Evolutionary conservation across 2,888 invertebrate genomes (phyloP).

Genomic region (Tipula helvola): DNA sequence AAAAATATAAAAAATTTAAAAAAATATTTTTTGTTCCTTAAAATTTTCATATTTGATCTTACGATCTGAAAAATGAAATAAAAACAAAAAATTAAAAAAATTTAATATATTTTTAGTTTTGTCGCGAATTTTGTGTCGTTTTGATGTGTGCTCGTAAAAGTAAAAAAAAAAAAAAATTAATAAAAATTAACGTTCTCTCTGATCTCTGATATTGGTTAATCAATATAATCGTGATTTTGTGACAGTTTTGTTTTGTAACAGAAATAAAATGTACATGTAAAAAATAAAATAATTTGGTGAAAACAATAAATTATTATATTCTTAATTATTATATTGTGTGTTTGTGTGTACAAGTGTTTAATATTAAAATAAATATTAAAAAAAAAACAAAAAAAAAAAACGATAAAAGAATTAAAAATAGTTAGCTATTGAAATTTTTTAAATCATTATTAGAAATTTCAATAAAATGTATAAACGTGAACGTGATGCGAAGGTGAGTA

Average conservation of each 20-base stretch:
- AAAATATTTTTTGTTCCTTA: neutral
- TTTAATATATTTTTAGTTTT: neutral
- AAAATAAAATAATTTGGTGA: neutral
- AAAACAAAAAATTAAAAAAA: neutral
- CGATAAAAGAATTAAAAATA: neutral
- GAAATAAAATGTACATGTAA: neutral
- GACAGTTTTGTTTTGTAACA: neutral
- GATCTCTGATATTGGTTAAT: neutral
- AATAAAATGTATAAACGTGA: neutral
- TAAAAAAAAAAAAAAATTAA: neutral
- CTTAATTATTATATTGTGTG: neutral
- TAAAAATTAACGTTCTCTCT: neutral
- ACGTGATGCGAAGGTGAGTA: neutral
- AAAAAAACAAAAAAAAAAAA: neutral
- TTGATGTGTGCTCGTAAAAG: neutral
- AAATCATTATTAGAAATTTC: neutral
- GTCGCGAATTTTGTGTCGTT: neutral
- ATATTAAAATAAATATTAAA: neutral
- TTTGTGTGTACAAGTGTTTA: neutral
- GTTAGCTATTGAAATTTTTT: neutral
- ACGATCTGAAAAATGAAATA: neutral
- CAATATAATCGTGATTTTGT: neutral
- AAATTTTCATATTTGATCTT: conserved; percentile 5
- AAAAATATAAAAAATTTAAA: neutral
- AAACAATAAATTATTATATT: neutral